Evolutionary conservation across 2,888 invertebrate species (phyloP).

Genomic region (Pristionchus fissidentatus): DNA sequence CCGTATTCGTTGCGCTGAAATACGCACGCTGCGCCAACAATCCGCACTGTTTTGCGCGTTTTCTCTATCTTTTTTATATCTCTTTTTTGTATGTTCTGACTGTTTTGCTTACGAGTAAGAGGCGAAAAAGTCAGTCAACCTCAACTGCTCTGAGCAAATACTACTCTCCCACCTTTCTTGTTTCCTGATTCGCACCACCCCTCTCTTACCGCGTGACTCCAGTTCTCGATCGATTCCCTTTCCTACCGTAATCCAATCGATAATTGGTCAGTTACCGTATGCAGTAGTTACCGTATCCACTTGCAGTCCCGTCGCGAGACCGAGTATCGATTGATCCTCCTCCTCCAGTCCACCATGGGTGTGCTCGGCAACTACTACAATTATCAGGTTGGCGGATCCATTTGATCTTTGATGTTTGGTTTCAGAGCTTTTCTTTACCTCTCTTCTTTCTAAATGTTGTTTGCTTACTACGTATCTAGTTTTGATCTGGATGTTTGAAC

Average conservation of each 20-base stretch:
- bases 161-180: no score
- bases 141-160: no score
- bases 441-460: slow-evolving; percentile 17
- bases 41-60: neutral
- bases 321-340: slow-evolving; percentile 27
- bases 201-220: no score
- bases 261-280: neutral
- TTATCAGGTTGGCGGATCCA: slow-evolving; percentile 69
- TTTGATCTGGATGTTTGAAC: no score
- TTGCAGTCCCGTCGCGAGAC: slow-evolving; percentile 3
- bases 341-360: slow-evolving; percentile 32
- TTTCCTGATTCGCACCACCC: no score
- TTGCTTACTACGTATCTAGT: neutral
- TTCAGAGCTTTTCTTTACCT: neutral
- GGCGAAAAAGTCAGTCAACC: no score
- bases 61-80: neutral
- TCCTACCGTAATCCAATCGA: neutral
- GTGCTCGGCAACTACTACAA: slow-evolving; percentile 64
- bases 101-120: no score
- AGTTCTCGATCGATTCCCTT: neutral
- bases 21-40: no score
- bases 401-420: neutral
- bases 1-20: no score
- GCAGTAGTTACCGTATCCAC: neutral
- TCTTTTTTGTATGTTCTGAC: neutral